Evolutionary conservation across 2,888 invertebrate genomes (phyloP).

Genomic region (Lumbricus terrestris): DNA sequence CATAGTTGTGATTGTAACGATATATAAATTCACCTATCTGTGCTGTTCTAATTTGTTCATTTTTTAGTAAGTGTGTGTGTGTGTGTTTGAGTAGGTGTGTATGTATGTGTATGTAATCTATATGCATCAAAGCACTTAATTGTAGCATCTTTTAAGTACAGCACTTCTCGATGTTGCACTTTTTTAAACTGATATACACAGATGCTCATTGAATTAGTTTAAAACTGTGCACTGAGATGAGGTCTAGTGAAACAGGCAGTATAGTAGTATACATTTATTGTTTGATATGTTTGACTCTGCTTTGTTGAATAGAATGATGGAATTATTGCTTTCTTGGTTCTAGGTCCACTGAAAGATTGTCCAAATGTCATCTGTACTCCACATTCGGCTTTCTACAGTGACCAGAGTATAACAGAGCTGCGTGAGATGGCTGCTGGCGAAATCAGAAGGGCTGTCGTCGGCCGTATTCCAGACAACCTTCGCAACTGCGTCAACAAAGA

Average conservation of each 20-base stretch:
- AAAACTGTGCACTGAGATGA: background rate
- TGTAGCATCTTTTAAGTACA: background rate
- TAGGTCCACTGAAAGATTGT: conserved; percentile 92
- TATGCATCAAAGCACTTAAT: background rate
- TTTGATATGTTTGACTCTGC: background rate
- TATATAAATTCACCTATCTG: too few species aligned
- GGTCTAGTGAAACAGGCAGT: too few species aligned
- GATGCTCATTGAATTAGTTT: background rate
- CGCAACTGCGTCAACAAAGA: conserved; percentile 98
- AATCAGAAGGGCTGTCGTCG: conserved; percentile 95
- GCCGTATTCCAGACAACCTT: conserved; percentile 95
- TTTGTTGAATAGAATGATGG: background rate
- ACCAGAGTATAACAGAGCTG: conserved; percentile 94
- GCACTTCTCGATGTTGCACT: background rate
- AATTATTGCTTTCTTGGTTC: background rate
- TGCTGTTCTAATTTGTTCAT: too few species aligned
- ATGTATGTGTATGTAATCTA: too few species aligned
- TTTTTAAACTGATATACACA: background rate
- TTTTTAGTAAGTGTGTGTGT: too few species aligned
- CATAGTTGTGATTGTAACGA: too few species aligned
- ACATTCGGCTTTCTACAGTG: conserved; percentile 98
- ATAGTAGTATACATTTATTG: background rate
- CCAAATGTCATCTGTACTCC: conserved; percentile 98
- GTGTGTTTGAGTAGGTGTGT: background rate
- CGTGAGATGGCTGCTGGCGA: conserved; percentile 97